These are phyloP conservation scores for Coenobita brevimanus DNA, from an alignment of 1,140 invertebrate genomes.

Conservation along the genomic window DNA sequence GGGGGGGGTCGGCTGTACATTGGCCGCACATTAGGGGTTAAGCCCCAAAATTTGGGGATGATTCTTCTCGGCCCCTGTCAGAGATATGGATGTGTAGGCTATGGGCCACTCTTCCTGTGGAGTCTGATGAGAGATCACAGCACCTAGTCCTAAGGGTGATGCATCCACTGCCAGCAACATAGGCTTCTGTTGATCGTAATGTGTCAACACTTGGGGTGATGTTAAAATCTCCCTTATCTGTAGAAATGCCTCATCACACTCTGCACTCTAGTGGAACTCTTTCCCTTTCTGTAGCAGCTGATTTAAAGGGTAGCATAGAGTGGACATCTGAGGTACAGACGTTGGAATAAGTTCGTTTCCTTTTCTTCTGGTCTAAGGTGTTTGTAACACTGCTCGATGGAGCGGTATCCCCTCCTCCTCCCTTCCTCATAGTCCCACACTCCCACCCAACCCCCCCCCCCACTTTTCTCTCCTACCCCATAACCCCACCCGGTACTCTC, in stretches of 20 bases:
- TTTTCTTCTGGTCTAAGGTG: too few species aligned
- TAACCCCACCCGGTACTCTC: too few species aligned
- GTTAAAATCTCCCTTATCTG: background rate
- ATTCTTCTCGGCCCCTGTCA: slow-evolving; percentile 68
- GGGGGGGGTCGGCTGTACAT: too few species aligned
- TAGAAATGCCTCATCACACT: background rate
- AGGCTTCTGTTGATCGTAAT: background rate
- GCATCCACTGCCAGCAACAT: background rate
- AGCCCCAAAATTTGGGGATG: slow-evolving; percentile 73
- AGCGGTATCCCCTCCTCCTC: too few species aligned
- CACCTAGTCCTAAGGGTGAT: background rate
- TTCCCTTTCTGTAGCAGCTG: background rate
- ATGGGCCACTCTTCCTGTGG: background rate
- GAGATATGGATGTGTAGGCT: background rate
- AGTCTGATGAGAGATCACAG: background rate
- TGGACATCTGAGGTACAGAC: background rate
- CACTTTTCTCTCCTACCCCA: too few species aligned
- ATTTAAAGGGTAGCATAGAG: background rate
- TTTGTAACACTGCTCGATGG: too few species aligned
- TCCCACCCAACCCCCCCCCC: too few species aligned
- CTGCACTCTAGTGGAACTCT: background rate
- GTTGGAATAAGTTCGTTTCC: too few species aligned
- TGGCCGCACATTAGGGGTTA: too few species aligned
- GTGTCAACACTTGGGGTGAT: background rate
- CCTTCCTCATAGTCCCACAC: too few species aligned